phyloP scores from a whole-genome alignment of 2,888 invertebrate genomes.

The Plagodis pulveraria region DNA sequence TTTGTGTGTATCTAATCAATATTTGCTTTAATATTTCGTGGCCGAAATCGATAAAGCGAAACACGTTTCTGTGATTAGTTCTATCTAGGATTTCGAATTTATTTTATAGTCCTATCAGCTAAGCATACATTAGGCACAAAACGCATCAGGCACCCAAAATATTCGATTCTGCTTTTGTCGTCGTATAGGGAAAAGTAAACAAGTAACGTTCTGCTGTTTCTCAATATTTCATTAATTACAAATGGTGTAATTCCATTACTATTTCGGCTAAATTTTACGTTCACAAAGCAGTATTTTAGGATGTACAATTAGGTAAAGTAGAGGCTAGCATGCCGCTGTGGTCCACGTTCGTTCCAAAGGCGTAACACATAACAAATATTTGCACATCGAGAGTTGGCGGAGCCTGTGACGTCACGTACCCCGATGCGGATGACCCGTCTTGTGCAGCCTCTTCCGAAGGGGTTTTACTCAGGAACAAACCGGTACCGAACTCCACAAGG shows the following conservation, averaged over 20 bases:
- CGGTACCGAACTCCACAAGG: constrained; percentile 98
- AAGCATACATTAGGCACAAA: too few species aligned
- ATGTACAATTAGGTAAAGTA: background rate
- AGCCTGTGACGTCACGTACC: constrained; percentile 82
- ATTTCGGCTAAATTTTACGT: background rate
- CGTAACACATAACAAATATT: constrained; percentile 65
- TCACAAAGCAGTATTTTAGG: background rate
- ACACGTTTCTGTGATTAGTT: too few species aligned
- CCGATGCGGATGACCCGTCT: constrained; percentile 86
- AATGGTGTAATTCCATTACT: background rate
- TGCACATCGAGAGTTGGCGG: constrained; percentile 68
- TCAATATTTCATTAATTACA: too few species aligned
- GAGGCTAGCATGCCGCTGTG: constrained; percentile 47
- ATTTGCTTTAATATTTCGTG: too few species aligned
- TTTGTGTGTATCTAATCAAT: too few species aligned
- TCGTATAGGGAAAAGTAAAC: too few species aligned
- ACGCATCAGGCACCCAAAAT: too few species aligned
- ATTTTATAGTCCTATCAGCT: too few species aligned
- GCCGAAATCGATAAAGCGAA: too few species aligned
- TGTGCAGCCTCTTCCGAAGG: constrained; percentile 95
- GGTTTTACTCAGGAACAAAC: constrained; percentile 96
- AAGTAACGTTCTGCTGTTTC: too few species aligned
- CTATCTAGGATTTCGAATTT: too few species aligned
- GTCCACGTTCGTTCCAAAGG: constrained; percentile 49
- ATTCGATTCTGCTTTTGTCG: too few species aligned